Conservation (phyloP, 2,797 vertebrate genomes). For the Erethizon dorsatum region DNA sequence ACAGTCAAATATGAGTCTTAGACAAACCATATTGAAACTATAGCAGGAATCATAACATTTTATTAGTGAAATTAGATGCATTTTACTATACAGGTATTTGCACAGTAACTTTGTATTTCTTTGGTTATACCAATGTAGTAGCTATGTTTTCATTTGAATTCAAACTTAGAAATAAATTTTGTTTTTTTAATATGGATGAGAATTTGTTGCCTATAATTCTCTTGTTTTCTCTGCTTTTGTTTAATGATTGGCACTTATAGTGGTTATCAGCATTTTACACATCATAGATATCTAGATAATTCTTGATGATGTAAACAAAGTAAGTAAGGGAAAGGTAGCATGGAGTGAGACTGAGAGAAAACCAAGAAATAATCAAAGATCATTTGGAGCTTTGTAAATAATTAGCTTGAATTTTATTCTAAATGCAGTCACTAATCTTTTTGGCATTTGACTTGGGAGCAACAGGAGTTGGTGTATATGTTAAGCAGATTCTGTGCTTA, state of each 20-base stretch:
- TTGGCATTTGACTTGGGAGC: constrained; percentile 27
- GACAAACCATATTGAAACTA: background rate
- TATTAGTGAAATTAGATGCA: background rate
- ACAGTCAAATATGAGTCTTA: background rate
- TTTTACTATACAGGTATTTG: background rate
- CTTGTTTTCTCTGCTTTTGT: constrained; percentile 39
- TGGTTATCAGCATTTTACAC: constrained; percentile 48
- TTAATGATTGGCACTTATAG: constrained; percentile 11
- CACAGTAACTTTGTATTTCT: background rate
- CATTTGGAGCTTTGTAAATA: background rate
- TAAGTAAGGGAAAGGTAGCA: background rate
- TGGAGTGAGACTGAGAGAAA: background rate
- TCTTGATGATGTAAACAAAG: constrained; percentile 34
- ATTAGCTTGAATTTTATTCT: constrained; percentile 65
- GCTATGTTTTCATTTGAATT: constrained; percentile 50
- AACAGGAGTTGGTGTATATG: constrained; percentile 3
- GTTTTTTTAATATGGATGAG: constrained; percentile 21
- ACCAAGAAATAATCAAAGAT: background rate
- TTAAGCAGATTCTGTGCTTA: constrained; percentile 46
- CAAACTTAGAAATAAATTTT: constrained; percentile 6
- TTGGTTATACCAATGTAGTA: constrained; percentile 16
- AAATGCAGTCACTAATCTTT: background rate
- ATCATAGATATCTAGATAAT: background rate
- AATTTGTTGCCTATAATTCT: constrained; percentile 40
- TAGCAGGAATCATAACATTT: background rate